Conservation (phyloP, 2,888 invertebrate species). For the Drosophila testacea region DNA sequence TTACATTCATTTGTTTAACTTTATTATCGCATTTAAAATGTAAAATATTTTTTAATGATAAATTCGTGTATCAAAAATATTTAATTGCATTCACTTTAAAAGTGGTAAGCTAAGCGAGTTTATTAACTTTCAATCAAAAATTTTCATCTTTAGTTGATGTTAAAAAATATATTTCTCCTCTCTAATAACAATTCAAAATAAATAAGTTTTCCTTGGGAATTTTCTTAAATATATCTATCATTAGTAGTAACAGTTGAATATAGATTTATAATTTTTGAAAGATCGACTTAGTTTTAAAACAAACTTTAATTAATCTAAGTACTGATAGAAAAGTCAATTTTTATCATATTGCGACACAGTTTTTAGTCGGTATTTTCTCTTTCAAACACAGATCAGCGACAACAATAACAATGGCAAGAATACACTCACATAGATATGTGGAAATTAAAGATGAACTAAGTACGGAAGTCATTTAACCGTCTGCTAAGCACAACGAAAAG, state of each 20-base stretch:
- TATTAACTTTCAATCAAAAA: constrained; percentile 23
- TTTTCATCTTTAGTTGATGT: not conserved
- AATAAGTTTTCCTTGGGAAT: too few species aligned
- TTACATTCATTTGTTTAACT: not conserved
- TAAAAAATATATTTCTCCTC: too few species aligned
- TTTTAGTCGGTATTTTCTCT: not conserved
- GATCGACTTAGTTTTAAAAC: too few species aligned
- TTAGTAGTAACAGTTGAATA: too few species aligned
- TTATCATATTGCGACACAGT: not conserved
- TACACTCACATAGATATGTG: not conserved
- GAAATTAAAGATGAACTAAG: constrained; percentile 33
- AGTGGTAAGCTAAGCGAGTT: constrained; percentile 25
- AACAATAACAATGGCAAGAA: not conserved
- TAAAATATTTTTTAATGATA: too few species aligned
- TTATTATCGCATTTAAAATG: not conserved
- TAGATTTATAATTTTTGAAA: too few species aligned
- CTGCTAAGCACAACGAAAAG: constrained; percentile 55
- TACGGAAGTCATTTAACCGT: constrained; percentile 76
- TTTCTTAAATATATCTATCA: too few species aligned
- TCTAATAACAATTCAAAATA: too few species aligned
- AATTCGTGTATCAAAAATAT: too few species aligned
- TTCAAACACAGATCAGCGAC: not conserved
- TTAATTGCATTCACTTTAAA: not conserved
- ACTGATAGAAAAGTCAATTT: too few species aligned
- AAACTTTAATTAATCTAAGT: too few species aligned